Conservation (phyloP, 1,140 invertebrate species). For the Calycopis cecrops region DNA sequence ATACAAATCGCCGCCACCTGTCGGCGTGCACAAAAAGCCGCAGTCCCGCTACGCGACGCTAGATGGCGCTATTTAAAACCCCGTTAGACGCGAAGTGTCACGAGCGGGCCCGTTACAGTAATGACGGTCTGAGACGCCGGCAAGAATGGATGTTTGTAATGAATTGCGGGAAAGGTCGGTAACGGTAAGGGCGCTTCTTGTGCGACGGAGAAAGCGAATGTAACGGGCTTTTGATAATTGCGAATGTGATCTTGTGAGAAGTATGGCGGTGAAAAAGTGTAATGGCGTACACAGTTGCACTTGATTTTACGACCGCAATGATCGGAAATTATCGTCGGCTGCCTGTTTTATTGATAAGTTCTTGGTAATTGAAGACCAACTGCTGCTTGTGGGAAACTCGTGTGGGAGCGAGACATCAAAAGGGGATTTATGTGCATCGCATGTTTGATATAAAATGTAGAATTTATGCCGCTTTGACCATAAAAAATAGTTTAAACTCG, state of each 20-base stretch:
- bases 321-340: not conserved
- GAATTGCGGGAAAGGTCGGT: conserved; percentile 46
- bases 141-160: conserved; percentile 46
- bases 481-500: too few relatives aligned
- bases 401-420: too few relatives aligned
- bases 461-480: too few relatives aligned
- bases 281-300: conserved; percentile 2
- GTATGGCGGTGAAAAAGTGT: conserved; percentile 17
- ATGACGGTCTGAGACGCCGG: conserved; percentile 37
- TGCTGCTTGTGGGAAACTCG: too few relatives aligned
- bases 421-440: too few relatives aligned
- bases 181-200: conserved; percentile 42
- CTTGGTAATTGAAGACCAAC: too few relatives aligned
- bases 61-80: conserved; percentile 55
- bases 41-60: conserved; percentile 58
- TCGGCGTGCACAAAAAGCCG: conserved; percentile 38
- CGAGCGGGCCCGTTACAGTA: conserved; percentile 47
- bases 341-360: not conserved
- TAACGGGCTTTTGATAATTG: conserved; percentile 30
- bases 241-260: conserved; percentile 21
- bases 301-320: not conserved
- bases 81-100: conserved; percentile 53
- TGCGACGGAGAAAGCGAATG: conserved; percentile 27
- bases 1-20: conserved; percentile 37
- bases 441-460: too few relatives aligned